Conservation (phyloP, 2,888 invertebrate genomes). For the Drosophila mulleri region DNA sequence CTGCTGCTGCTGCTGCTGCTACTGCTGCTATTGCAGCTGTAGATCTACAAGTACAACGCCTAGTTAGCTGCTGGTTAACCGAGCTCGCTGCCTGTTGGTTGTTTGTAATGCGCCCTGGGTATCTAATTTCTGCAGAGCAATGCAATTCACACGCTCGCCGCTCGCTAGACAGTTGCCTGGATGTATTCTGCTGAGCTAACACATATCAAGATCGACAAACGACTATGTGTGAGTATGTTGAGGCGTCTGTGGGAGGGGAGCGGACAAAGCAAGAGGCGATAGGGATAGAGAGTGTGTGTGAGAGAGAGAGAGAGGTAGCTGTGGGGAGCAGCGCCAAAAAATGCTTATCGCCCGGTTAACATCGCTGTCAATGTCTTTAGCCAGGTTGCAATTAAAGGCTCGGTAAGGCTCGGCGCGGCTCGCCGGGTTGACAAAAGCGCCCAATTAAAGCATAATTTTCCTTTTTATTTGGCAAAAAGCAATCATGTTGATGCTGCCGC, state of each 20-base stretch:
- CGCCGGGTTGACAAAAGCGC: constrained; percentile 66
- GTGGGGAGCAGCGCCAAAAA: constrained; percentile 33
- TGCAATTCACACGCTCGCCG: constrained; percentile 67
- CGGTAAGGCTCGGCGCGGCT: constrained; percentile 12
- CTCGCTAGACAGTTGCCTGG: constrained; percentile 19
- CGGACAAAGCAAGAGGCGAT: neutral
- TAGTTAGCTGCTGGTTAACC: constrained; percentile 33
- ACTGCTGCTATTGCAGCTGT: constrained; percentile 13
- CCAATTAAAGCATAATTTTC: constrained; percentile 81
- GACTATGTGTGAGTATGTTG: constrained; percentile 16
- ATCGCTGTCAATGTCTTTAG: constrained; percentile 49
- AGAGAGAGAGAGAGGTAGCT: no score
- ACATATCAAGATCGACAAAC: constrained; percentile 51
- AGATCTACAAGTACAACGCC: constrained; percentile 50
- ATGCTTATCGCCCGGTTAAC: constrained; percentile 50
- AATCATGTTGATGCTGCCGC: constrained; percentile 32
- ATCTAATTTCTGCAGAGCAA: constrained; percentile 66
- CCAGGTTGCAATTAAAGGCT: constrained; percentile 59
- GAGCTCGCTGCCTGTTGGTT: constrained; percentile 25
- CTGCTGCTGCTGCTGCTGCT: constrained; percentile 8
- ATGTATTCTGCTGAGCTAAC: constrained; percentile 46
- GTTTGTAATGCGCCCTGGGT: constrained; percentile 41
- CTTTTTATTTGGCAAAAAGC: constrained; percentile 43
- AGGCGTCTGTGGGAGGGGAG: constrained; percentile 10
- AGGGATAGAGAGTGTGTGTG: constrained; percentile 4